Conservation (phyloP, 2,113 vertebrate genomes). For the Bos indicus region DNA sequence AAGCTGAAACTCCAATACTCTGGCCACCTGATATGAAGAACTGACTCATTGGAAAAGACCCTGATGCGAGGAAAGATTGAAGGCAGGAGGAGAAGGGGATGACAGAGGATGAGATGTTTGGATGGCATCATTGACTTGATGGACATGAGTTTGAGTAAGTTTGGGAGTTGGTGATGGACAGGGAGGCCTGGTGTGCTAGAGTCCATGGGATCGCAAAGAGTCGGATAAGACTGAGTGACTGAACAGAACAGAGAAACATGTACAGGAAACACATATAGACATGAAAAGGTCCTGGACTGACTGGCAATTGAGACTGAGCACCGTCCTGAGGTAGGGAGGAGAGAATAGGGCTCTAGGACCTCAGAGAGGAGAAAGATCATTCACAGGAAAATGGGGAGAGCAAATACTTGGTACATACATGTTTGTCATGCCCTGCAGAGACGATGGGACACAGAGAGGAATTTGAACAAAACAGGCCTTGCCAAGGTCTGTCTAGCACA, state of each 20-base stretch:
- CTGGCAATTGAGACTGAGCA: background rate
- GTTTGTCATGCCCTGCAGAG: background rate
- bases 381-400: background rate
- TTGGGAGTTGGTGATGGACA: background rate
- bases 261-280: background rate
- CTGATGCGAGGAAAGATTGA: background rate
- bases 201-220: background rate
- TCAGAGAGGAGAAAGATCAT: background rate
- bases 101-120: background rate
- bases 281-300: background rate
- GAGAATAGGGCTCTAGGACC: background rate
- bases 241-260: background rate
- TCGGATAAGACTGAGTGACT: accelerated
- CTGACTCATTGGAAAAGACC: background rate
- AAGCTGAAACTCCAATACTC: background rate
- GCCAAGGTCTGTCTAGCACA: background rate
- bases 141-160: background rate
- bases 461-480: background rate
- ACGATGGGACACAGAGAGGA: background rate
- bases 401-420: background rate
- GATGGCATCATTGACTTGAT: background rate
- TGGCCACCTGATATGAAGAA: background rate
- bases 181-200: background rate
- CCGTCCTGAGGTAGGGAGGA: background rate
- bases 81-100: background rate